These are phyloP conservation scores for Scaptomyza polygonia DNA, from an alignment of 2,888 invertebrate species.

Conservation along the genomic window DNA sequence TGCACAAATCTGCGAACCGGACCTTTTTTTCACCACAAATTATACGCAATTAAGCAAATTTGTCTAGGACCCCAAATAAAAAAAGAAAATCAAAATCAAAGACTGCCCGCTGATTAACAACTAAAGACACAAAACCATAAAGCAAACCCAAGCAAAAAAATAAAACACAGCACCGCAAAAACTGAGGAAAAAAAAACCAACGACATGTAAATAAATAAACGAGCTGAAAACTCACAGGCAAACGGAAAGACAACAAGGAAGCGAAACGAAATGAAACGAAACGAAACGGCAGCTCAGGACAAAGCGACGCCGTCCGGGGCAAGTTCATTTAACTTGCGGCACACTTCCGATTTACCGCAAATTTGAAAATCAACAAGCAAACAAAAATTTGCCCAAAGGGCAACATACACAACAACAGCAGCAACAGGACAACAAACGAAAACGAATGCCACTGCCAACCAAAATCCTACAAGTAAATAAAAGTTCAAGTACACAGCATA, in stretches of 20 bases:
- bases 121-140: conserved; percentile 57
- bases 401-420: conserved; percentile 31
- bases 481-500: conserved; percentile 45
- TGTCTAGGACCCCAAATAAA: conserved; percentile 57
- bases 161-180: conserved; percentile 27
- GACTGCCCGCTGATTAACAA: conserved; percentile 68
- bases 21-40: conserved; percentile 68
- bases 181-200: conserved; percentile 46
- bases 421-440: conserved; percentile 25
- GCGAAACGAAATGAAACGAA: conserved; percentile 35
- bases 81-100: conserved; percentile 52
- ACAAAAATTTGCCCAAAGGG: conserved; percentile 72
- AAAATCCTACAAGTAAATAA: conserved; percentile 70
- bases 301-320: conserved; percentile 58
- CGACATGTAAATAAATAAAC: conserved; percentile 72
- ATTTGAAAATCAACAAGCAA: conserved; percentile 79
- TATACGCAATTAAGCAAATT: conserved; percentile 79
- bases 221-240: conserved; percentile 44
- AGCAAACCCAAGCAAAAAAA: conserved; percentile 29
- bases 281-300: conserved; percentile 31
- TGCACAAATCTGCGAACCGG: conserved; percentile 23
- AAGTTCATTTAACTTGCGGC: conserved; percentile 80
- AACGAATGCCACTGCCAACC: conserved; percentile 34
- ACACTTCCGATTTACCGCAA: conserved; percentile 79
- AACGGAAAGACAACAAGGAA: conserved; percentile 71